These are phyloP conservation scores for Paramacrobiotus metropolitanus DNA, from an alignment of 1,140 invertebrate species.

Conservation along the genomic window DNA sequence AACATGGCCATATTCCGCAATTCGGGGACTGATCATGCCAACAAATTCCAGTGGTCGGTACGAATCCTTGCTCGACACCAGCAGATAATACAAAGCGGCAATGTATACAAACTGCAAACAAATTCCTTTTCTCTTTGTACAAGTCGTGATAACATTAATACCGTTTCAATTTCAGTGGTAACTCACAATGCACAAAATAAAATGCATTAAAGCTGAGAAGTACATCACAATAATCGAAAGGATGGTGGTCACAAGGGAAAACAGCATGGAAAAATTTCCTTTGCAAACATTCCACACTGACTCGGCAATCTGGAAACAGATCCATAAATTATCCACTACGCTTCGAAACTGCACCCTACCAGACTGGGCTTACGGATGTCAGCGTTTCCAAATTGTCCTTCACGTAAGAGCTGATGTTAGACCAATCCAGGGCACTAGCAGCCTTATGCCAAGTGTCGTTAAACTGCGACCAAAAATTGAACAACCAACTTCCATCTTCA, in stretches of 20 bases:
- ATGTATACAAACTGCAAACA: conserved; percentile 64
- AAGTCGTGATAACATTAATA: no score
- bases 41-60: conserved; percentile 77
- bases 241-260: conserved; percentile 56
- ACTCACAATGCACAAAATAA: conserved; percentile 65
- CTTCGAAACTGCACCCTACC: not conserved
- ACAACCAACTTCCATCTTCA: not conserved
- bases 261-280: conserved; percentile 71
- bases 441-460: conserved; percentile 4
- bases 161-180: no score
- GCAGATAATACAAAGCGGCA: conserved; percentile 78
- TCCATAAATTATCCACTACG: not conserved
- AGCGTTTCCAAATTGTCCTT: conserved; percentile 77
- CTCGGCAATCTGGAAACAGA: conserved; percentile 34
- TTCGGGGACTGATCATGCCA: conserved; percentile 21
- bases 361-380: conserved; percentile 39
- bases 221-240: conserved; percentile 68
- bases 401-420: conserved; percentile 15
- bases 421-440: not conserved
- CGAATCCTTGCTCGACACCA: conserved; percentile 58
- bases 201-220: conserved; percentile 74
- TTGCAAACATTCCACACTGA: conserved; percentile 77
- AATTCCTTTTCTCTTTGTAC: no score
- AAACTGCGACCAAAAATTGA: not conserved
- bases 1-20: not conserved